phyloP scores from a whole-genome alignment of 2,888 invertebrate species.

The Teinopalpus imperialis region DNA sequence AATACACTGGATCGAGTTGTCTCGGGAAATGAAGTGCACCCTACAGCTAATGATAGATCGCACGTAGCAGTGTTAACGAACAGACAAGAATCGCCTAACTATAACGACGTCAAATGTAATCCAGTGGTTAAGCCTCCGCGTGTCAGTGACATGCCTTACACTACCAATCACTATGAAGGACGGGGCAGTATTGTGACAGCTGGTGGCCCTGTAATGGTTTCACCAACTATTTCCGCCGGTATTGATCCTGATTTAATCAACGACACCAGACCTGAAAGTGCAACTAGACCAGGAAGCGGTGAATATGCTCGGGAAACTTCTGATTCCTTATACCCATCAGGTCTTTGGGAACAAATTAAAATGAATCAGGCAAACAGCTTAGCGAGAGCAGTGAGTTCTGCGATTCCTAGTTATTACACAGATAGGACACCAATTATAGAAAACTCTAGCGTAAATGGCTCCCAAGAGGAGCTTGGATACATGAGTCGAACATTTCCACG shows the following conservation, averaged over 20 bases:
- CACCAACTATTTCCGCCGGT: constrained; percentile 87
- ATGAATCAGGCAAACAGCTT: constrained; percentile 76
- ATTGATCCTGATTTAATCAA: constrained; percentile 94
- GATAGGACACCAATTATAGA: constrained; percentile 90
- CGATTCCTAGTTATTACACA: constrained; percentile 83
- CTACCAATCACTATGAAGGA: constrained; percentile 86
- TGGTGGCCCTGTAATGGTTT: constrained; percentile 85
- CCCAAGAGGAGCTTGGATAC: constrained; percentile 83
- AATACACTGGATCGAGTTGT: constrained; percentile 88
- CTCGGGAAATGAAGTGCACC: constrained; percentile 79
- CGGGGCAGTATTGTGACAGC: constrained; percentile 84
- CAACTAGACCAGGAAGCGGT: constrained; percentile 84
- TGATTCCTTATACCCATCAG: constrained; percentile 90
- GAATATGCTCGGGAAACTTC: constrained; percentile 89
- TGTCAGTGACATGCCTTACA: constrained; percentile 85
- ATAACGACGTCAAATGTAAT: constrained; percentile 77
- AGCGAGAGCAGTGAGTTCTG: constrained; percentile 81
- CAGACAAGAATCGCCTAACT: constrained; percentile 64
- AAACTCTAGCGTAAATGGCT: constrained; percentile 81
- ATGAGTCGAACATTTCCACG: constrained; percentile 84
- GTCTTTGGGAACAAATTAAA: constrained; percentile 87
- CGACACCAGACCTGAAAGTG: constrained; percentile 87
- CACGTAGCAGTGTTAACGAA: constrained; percentile 82
- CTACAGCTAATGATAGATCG: constrained; percentile 73
- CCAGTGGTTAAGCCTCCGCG: constrained; percentile 88